Conservation (phyloP, 2,888 invertebrate genomes). For the Heliconius sara region DNA sequence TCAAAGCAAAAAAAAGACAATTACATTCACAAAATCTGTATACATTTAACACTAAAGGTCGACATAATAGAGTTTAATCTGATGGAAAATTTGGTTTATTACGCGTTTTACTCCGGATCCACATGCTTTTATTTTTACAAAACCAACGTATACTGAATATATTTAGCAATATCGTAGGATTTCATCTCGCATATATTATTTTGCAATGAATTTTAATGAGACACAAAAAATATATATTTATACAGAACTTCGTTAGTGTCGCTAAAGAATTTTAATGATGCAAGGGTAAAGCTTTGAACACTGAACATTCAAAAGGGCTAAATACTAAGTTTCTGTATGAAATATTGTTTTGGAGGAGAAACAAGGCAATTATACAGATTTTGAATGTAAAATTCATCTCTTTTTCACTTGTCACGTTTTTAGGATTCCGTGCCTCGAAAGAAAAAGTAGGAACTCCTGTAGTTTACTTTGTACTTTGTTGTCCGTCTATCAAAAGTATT, state of each 20-base stretch:
- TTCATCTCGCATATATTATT: not conserved
- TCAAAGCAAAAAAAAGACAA: not conserved
- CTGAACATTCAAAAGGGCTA: not conserved
- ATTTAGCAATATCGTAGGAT: not conserved
- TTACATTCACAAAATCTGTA: constrained; percentile 19
- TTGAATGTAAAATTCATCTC: constrained; percentile 1
- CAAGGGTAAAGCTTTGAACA: constrained; percentile 10
- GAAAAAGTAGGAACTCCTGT: too few species aligned
- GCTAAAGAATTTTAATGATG: constrained; percentile 15
- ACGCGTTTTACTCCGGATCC: not conserved
- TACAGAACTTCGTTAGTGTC: constrained; percentile 14
- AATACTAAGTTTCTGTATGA: not conserved
- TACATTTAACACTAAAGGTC: constrained; percentile 9
- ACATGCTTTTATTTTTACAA: not conserved
- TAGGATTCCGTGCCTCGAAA: too few species aligned
- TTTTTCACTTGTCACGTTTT: not conserved
- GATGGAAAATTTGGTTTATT: constrained; percentile 12
- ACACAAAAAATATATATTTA: not conserved
- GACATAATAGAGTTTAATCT: constrained; percentile 21
- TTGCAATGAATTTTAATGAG: constrained; percentile 3
- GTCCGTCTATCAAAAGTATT: too few species aligned
- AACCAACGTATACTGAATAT: not conserved
- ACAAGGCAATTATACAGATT: constrained; percentile 3
- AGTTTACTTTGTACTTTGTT: too few species aligned
- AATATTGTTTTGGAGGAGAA: not conserved